A percentile compares a stretch with the other conserved stretches of the same genome.
phyloP scores from a whole-genome alignment of 1,140 invertebrate species.

The Whitmania pigra region DNA sequence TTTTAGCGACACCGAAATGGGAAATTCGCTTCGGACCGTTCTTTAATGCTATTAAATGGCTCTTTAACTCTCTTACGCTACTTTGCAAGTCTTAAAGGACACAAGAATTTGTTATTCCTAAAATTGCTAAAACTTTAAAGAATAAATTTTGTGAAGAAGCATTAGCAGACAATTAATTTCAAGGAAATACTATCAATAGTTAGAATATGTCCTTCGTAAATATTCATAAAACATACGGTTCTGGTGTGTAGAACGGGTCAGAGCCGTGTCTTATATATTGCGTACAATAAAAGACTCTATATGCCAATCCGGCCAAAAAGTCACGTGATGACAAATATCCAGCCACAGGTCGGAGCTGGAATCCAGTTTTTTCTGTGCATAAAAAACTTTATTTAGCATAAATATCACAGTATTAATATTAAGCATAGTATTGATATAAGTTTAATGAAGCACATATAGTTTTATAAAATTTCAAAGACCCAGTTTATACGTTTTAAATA shows the following conservation, averaged over 20 bases:
- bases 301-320: conserved; percentile 87
- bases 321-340: conserved; percentile 89
- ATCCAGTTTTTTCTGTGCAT: conserved; percentile 24
- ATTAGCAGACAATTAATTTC: too few relatives aligned
- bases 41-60: too few relatives aligned
- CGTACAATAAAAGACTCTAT: conserved; percentile 95
- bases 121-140: too few relatives aligned
- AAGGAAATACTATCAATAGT: too few relatives aligned
- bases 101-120: too few relatives aligned
- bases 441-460: not conserved
- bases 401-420: not conserved
- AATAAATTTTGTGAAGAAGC: too few relatives aligned
- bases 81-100: too few relatives aligned
- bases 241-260: conserved; percentile 95
- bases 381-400: not conserved
- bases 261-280: conserved; percentile 95
- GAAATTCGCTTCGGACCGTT: too few relatives aligned
- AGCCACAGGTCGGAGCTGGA: conserved; percentile 67
- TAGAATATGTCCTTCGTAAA: too few relatives aligned
- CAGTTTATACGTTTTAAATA: conserved; percentile 75
- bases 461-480: conserved; percentile 14
- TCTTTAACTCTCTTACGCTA: too few relatives aligned
- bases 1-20: too few relatives aligned
- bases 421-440: not conserved
- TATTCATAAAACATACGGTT: conserved; percentile 59